phyloP scores from a whole-genome alignment of 2,797 vertebrate genomes.

The Babyrousa celebensis region DNA sequence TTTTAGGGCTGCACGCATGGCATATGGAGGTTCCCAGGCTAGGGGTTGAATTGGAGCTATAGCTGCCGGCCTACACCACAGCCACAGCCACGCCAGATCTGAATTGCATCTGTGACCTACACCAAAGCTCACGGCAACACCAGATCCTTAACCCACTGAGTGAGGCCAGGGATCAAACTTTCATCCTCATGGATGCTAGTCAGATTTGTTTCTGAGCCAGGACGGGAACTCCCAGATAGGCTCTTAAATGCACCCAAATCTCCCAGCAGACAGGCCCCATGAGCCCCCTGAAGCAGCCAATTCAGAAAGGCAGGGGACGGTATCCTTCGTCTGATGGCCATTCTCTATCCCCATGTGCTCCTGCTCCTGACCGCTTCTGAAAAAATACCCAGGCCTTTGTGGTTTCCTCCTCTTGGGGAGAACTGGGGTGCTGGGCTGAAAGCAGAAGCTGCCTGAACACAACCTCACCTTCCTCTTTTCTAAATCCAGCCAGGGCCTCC shows the following conservation, averaged over 20 bases:
- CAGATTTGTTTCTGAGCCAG: too few relatives aligned
- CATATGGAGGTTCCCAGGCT: too few relatives aligned
- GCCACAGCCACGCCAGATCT: too few relatives aligned
- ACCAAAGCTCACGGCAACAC: too few relatives aligned
- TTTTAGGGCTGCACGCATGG: too few relatives aligned
- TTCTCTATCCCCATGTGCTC: background rate
- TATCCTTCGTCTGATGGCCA: background rate
- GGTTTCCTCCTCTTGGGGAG: background rate
- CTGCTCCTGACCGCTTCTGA: background rate
- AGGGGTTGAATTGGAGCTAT: too few relatives aligned
- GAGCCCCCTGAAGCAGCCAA: background rate
- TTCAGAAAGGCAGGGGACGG: background rate
- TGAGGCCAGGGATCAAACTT: too few relatives aligned
- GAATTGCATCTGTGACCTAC: too few relatives aligned
- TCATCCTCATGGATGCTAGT: too few relatives aligned
- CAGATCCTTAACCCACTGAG: too few relatives aligned
- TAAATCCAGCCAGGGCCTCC: background rate
- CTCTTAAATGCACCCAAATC: background rate
- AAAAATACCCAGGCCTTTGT: background rate
- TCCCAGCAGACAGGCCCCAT: background rate
- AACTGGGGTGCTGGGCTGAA: background rate
- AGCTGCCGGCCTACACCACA: too few relatives aligned
- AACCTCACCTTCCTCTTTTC: constrained; percentile 64
- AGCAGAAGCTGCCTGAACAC: constrained; percentile 68
- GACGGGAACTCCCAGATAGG: background rate